Evolutionary conservation across 1,140 invertebrate species (phyloP).

Genomic region (Ostrea edulis): DNA sequence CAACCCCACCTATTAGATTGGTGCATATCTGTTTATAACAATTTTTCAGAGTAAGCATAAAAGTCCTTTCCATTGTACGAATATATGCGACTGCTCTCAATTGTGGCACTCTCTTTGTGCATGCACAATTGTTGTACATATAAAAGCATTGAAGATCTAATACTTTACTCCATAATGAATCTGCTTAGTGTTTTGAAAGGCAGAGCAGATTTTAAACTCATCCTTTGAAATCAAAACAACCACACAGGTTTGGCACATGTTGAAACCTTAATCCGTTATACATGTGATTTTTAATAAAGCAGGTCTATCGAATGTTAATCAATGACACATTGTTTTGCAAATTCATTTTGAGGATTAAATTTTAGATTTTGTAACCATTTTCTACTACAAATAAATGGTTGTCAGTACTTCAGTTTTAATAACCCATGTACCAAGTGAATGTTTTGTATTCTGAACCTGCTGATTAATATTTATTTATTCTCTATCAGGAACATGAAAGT

Average conservation of each 20-base stretch:
- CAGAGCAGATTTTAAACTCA: neutral
- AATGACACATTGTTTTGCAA: neutral
- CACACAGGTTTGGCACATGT: constrained; percentile 28
- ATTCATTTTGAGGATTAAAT: constrained; percentile 16
- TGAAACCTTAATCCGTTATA: constrained; percentile 7
- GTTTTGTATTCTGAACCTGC: neutral
- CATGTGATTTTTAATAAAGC: neutral
- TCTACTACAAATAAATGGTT: neutral
- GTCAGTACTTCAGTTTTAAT: neutral
- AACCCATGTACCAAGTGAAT: neutral
- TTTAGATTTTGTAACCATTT: constrained; percentile 15
- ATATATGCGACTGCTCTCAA: neutral
- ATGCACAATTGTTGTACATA: neutral
- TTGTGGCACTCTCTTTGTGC: neutral
- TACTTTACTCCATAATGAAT: neutral
- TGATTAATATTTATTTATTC: neutral
- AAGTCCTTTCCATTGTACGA: too few species aligned
- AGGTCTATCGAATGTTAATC: constrained; percentile 5
- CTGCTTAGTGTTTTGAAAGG: neutral
- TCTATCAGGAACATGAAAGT: neutral
- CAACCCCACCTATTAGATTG: too few species aligned
- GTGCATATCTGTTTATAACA: too few species aligned
- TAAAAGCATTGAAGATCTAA: neutral
- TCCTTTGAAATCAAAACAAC: constrained; percentile 14
- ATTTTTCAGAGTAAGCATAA: too few species aligned